These are phyloP conservation scores for Lichenostomus cassidix DNA, from an alignment of 2,113 vertebrate genomes.

Conservation along the genomic window DNA sequence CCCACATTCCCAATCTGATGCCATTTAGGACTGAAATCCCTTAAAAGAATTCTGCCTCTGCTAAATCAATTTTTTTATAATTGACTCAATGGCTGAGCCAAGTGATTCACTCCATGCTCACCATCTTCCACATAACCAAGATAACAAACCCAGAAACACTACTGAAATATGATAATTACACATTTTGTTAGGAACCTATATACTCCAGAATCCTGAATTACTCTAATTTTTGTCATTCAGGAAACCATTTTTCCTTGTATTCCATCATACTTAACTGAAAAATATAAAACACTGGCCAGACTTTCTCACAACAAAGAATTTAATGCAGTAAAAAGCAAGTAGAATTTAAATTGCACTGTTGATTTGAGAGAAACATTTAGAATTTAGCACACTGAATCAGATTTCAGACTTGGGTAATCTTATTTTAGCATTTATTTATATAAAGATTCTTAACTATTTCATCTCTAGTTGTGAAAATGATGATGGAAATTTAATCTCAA, in stretches of 20 bases:
- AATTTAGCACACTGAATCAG: not conserved
- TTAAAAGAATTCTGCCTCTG: not conserved
- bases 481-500: not conserved
- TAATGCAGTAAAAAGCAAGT: not conserved
- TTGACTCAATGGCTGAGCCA: not conserved
- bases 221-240: not conserved
- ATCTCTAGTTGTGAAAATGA: not conserved
- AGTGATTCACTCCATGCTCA: not conserved
- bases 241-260: not conserved
- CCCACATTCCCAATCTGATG: not conserved
- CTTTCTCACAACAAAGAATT: not conserved
- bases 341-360: not conserved
- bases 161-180: not conserved
- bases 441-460: not conserved
- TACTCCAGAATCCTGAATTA: not conserved
- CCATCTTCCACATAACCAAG: not conserved
- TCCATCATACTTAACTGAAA: not conserved
- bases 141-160: not conserved
- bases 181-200: not conserved
- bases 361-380: not conserved
- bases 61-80: not conserved
- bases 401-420: not conserved
- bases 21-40: not conserved
- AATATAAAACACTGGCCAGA: not conserved
- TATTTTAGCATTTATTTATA: not conserved